phyloP scores from a whole-genome alignment of 2,113 vertebrate species.

The Pollimyrus isidori region DNA sequence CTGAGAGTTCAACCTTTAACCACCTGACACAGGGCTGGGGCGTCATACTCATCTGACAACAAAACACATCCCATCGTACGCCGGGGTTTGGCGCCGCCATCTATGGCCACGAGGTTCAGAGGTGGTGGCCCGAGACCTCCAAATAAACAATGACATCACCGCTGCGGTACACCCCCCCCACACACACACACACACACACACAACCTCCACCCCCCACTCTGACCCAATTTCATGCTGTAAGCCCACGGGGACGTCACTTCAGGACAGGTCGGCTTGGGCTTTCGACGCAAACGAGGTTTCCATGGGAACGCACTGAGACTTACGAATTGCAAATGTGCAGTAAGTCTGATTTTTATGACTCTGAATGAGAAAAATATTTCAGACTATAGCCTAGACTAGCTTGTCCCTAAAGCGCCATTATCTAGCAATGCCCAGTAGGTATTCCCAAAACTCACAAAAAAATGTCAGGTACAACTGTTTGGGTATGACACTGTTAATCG shows the following conservation, averaged over 20 bases:
- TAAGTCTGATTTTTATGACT: neutral
- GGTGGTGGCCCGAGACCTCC: neutral
- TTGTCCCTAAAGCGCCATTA: neutral
- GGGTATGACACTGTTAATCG: neutral
- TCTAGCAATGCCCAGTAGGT: neutral
- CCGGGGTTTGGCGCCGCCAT: neutral
- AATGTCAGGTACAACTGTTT: neutral
- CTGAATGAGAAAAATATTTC: neutral
- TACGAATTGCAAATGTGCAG: neutral
- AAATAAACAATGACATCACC: neutral
- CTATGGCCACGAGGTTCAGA: neutral
- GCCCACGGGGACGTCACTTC: slow-evolving; percentile 8
- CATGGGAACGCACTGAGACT: neutral
- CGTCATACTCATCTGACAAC: neutral
- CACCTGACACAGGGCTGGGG: neutral
- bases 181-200: neutral
- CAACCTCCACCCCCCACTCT: neutral
- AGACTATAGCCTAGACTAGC: neutral
- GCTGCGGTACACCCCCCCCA: neutral
- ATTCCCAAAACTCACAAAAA: neutral
- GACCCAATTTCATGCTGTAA: slow-evolving; percentile 13
- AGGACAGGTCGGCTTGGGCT: neutral
- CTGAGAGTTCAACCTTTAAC: neutral
- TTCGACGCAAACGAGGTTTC: neutral
- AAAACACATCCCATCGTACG: neutral